phyloP scores from a whole-genome alignment of 2,888 invertebrate species.

The Dysmachus trigonus region DNA sequence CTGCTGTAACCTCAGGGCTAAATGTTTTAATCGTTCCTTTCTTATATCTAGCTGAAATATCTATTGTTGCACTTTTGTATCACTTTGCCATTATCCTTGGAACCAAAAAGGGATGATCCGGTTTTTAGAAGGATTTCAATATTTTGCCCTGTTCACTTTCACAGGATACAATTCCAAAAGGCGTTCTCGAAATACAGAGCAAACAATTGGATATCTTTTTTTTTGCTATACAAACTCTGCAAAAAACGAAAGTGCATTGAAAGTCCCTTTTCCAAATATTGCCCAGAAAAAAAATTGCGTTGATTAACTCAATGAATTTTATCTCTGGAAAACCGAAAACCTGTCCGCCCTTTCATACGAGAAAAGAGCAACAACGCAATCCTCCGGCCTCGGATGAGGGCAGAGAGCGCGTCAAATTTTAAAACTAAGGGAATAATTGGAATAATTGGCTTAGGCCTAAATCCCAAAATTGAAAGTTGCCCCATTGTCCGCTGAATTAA shows the following conservation, averaged over 20 bases:
- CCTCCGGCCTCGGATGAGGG: not conserved
- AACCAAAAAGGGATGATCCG: slow-evolving; percentile 48
- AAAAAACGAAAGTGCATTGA: slow-evolving; percentile 4
- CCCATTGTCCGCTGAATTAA: slow-evolving; percentile 39
- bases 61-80: slow-evolving; percentile 49
- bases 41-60: not conserved
- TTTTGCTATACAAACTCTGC: not conserved
- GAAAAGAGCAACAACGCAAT: not conserved
- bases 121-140: slow-evolving; percentile 48
- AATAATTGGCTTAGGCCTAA: slow-evolving; percentile 46
- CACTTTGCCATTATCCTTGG: slow-evolving; percentile 39
- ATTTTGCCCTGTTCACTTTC: slow-evolving; percentile 33
- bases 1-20: slow-evolving; percentile 44
- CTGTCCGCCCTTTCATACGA: not conserved
- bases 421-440: slow-evolving; percentile 44
- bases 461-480: slow-evolving; percentile 43
- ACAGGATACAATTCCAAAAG: slow-evolving; percentile 20
- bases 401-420: not conserved
- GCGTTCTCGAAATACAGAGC: not conserved
- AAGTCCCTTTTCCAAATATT: not conserved
- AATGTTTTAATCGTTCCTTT: slow-evolving; percentile 46
- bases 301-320: not conserved
- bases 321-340: not conserved
- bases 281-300: not conserved
- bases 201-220: slow-evolving; percentile 12